These are phyloP conservation scores for Apis florea DNA, from an alignment of 1,140 invertebrate species.

Conservation along the genomic window DNA sequence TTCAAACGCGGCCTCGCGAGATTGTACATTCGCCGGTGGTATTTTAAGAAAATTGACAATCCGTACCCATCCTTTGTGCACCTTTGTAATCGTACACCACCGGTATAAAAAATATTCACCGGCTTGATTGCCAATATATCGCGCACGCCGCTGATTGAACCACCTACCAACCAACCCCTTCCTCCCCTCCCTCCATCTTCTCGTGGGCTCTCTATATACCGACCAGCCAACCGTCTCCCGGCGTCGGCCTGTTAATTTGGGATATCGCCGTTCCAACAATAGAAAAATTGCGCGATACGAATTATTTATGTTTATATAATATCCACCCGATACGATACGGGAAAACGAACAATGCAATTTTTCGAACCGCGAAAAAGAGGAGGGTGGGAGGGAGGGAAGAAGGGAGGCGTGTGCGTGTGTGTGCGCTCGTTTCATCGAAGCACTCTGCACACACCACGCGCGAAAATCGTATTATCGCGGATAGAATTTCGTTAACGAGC, in stretches of 20 bases:
- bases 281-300: constrained; percentile 32
- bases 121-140: constrained; percentile 36
- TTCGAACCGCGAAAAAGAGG: too few relatives aligned
- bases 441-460: too few relatives aligned
- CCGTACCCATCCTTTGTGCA: constrained; percentile 6
- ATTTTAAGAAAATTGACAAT: constrained; percentile 37
- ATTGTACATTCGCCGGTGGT: constrained; percentile 3
- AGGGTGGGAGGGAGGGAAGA: background rate
- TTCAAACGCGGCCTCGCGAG: background rate
- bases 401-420: background rate
- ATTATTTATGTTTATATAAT: constrained; percentile 46
- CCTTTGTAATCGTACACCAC: constrained; percentile 23
- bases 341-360: too few relatives aligned
- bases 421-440: background rate
- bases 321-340: background rate
- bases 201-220: background rate
- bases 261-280: constrained; percentile 21
- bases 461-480: constrained; percentile 29
- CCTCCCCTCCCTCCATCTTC: too few relatives aligned
- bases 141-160: constrained; percentile 29
- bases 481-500: constrained; percentile 40
- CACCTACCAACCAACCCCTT: background rate
- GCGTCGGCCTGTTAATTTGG: constrained; percentile 26
- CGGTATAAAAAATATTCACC: constrained; percentile 39
- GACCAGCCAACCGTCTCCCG: too few relatives aligned